Base-by-base conservation (phyloP, 2,113 vertebrate genomes). In the Pandion haliaetus region DNA sequence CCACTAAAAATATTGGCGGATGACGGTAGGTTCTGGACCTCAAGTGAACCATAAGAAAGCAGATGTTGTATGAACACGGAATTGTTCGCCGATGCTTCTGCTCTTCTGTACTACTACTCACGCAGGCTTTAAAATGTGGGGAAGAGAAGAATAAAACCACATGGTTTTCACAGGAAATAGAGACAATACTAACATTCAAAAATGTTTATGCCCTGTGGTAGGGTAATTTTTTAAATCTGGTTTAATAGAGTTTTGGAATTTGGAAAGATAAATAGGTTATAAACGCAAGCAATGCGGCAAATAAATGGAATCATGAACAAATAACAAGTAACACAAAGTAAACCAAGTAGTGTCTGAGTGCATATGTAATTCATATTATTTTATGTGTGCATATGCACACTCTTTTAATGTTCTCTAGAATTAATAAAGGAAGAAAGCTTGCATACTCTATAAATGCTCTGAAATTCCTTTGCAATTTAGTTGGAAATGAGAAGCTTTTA, bases 1-100 rank as follows among this genome's bases (percentile, higher is more conserved):
- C 93, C 95, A 83, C 70, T 94, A 84, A 97, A 98, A 97, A 96
- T 93, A 97, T 76, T 94, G 71, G 65, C 81, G 29, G 93, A 80
- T 95, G 87, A 88, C 26, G 49, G 72, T 90, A 72, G 81, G 82
- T 86, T 97, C 91, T 85, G 87, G 95, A 77, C 63, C 90, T 94
- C 94, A 96, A 93, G 44, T 92, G 74, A 93, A 67, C 66, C 82
- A 11, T 92, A 90, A 70, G 96, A 83, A 67, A 83, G 61, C 96
- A 97, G 96, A 96, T 95, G 92, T 91, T 93, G 77, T 57, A 85
- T 50, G 90, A 96, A 77, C 95, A 94, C 31, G 2, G 87, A 93
- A 93, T 95, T 95, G 84, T 91, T 95, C 25, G 1, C 54, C 47
- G 78, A 73, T 88, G 78, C 91, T 78, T 95, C 87, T 96, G 74